phyloP scores from a whole-genome alignment of 2,888 invertebrate genomes.

The Calliopum simillimum region DNA sequence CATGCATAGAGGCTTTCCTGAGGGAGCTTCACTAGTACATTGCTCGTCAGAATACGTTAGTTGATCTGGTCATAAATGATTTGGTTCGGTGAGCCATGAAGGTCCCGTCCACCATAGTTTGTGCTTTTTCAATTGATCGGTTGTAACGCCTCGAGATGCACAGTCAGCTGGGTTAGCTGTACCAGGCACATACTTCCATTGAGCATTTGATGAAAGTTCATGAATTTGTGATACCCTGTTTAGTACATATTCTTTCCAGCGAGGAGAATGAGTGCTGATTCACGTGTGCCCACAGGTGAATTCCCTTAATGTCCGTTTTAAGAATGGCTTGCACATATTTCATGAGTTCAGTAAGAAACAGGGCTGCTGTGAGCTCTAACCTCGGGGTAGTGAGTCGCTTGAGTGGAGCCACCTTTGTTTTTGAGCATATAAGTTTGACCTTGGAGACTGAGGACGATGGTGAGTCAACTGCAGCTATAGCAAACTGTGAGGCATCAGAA shows the following conservation, averaged over 20 bases:
- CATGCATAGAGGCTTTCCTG: too few relatives aligned
- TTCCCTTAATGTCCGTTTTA: too few relatives aligned
- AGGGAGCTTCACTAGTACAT: too few relatives aligned
- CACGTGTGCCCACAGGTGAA: too few relatives aligned
- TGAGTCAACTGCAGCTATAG: neutral
- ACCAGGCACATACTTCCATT: constrained; percentile 24
- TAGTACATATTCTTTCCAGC: neutral
- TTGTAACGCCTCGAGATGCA: constrained; percentile 28
- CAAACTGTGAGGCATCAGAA: constrained; percentile 19
- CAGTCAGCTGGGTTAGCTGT: constrained; percentile 28
- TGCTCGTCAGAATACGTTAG: too few relatives aligned
- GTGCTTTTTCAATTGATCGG: constrained; percentile 31
- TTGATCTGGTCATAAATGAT: constrained; percentile 29
- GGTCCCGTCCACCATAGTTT: constrained; percentile 35
- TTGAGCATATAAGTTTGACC: neutral
- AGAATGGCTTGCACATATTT: too few relatives aligned
- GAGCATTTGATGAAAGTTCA: constrained; percentile 1
- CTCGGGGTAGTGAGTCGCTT: neutral
- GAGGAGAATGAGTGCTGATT: too few relatives aligned
- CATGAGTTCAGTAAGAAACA: neutral
- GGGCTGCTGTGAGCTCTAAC: neutral
- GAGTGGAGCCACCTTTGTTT: neutral
- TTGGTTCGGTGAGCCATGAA: constrained; percentile 25
- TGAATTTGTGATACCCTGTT: constrained; percentile 20
- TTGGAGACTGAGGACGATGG: neutral